Evolutionary conservation across 2,113 vertebrate species (phyloP), one percentile per base, ranked within the genome.

Genomic region (Percina caprodes): DNA sequence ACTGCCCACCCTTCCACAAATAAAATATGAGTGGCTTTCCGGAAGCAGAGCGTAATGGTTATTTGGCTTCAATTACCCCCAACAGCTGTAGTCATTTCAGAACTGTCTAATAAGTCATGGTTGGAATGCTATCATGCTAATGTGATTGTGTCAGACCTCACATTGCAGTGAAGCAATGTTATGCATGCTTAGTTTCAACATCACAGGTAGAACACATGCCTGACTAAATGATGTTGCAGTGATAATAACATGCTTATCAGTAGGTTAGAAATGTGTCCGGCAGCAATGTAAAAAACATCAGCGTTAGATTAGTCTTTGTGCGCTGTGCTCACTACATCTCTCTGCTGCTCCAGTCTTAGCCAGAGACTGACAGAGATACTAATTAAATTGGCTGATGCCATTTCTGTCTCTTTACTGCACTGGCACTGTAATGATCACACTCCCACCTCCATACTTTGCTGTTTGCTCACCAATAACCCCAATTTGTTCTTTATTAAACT

Each of bases 401-500:
- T 90, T 80, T 91, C 83, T 89, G 79, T 87, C 75, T 77, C 65
- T 77, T 74, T 39, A 72, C 82, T 73, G 75, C 87, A 2, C 80
- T 56, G 82, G 1, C 14, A 42, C 82, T 59, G 73, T 89, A 75
- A 77, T 76, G 72, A 91, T 90, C 74, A 63, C 58, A 69, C 81
- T 85, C 82, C 81, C 81, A 71, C 85, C 85, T 90, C 87, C 54
- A 61, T 69, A 85, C 84, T 82, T 52, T 59, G 77, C 74, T 91
- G 89, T 92, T 90, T 94, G 87, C 90, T 94, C 91, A 91, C 93
- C 91, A 94, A 92, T 90, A 92, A 91, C 77, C 74, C 62, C 92
- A 91, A 88, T 93, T 88, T 87, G 94, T 89, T 88, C 83, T 89
- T 92, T 89, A 94, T 95, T 94, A 94, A 94, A 94, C 91, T 88